phyloP scores from a whole-genome alignment of 2,888 invertebrate species.

The Rotaria sp. region DNA sequence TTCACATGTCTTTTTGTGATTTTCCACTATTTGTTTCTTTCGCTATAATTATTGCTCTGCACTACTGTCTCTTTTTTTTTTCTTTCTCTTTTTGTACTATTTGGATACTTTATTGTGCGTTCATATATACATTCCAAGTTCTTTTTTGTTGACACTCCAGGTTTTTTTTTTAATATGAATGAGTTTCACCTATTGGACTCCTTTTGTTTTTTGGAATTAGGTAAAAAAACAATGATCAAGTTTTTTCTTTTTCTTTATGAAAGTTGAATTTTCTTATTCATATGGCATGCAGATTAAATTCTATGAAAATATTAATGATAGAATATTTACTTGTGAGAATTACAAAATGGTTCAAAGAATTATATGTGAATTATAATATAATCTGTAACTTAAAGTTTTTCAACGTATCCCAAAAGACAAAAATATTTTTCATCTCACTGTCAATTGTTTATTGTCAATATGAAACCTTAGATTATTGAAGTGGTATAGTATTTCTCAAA shows the following conservation, averaged over 20 bases:
- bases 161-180: not conserved
- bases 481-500: too few relatives aligned
- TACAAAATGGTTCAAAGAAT: too few relatives aligned
- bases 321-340: too few relatives aligned
- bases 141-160: not conserved
- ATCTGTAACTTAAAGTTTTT: too few relatives aligned
- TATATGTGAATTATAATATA: too few relatives aligned
- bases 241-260: not conserved
- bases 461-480: too few relatives aligned
- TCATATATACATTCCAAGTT: conserved; percentile 15
- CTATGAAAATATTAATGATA: too few relatives aligned
- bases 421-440: too few relatives aligned
- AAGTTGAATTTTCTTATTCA: not conserved
- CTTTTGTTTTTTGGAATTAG: conserved; percentile 10
- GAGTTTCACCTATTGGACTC: not conserved
- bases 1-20: conserved; percentile 9
- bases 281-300: too few relatives aligned
- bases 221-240: conserved; percentile 8
- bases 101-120: conserved; percentile 10
- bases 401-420: too few relatives aligned
- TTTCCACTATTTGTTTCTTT: conserved; percentile 8
- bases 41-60: not conserved
- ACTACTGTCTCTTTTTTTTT: not conserved
- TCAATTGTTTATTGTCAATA: too few relatives aligned
- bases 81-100: not conserved